Conservation (phyloP, 2,888 invertebrate species). For the Eucriotettix oculatus region DNA sequence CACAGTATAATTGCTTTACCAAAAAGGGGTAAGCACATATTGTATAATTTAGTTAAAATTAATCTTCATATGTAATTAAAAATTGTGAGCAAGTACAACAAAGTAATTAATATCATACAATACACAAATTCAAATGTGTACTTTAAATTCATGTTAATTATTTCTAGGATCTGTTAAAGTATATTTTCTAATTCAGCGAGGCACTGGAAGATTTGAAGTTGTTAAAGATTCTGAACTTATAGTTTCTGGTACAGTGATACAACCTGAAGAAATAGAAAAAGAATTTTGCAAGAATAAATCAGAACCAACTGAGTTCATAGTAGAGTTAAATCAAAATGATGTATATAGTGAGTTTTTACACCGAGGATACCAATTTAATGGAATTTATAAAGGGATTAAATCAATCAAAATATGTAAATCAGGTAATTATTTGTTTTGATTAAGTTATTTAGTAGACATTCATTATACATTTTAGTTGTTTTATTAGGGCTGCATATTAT, state of each 20-base stretch:
- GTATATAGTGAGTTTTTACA: slow-evolving; percentile 3
- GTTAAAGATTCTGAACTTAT: background rate
- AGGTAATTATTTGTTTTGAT: background rate
- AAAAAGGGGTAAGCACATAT: slow-evolving; percentile 1
- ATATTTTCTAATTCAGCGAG: slow-evolving; percentile 20
- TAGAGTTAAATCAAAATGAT: background rate
- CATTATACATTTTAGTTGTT: too few relatives aligned
- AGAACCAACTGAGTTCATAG: background rate
- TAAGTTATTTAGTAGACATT: too few relatives aligned
- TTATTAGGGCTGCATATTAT: too few relatives aligned
- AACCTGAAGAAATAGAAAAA: background rate
- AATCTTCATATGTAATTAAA: too few relatives aligned
- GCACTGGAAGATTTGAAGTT: slow-evolving; percentile 28
- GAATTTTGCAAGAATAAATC: background rate
- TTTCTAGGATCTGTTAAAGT: slow-evolving; percentile 12
- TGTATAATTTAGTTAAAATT: background rate
- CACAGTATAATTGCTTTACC: slow-evolving; percentile 14
- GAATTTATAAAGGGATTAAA: slow-evolving; percentile 18
- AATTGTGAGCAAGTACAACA: too few relatives aligned
- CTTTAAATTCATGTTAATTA: background rate
- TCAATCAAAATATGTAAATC: background rate
- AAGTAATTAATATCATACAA: too few relatives aligned
- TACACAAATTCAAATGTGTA: background rate
- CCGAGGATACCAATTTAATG: slow-evolving; percentile 24
- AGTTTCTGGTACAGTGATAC: background rate